phyloP scores from a whole-genome alignment of 2,888 invertebrate genomes.

The Tachina grossa region DNA sequence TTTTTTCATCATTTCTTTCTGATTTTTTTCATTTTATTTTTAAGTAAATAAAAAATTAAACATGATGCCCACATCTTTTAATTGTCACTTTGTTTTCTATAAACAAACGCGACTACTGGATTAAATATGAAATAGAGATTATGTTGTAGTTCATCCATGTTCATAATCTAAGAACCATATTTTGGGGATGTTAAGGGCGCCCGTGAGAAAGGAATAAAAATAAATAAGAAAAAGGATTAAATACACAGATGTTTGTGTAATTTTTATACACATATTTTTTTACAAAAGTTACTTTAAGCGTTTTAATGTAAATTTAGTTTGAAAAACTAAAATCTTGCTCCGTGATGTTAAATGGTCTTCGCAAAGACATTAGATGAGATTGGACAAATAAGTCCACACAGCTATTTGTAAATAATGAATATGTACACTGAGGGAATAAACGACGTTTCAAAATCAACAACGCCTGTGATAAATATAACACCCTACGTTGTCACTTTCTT shows the following conservation, averaged over 20 bases:
- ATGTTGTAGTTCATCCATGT: conserved; percentile 50
- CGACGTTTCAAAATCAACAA: too few species aligned
- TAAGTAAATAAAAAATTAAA: conserved; percentile 71
- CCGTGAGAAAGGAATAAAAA: neutral
- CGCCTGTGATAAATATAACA: too few species aligned
- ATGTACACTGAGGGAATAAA: too few species aligned
- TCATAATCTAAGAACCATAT: conserved; percentile 31
- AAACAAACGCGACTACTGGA: conserved; percentile 55
- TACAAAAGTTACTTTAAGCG: too few species aligned
- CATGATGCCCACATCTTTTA: conserved; percentile 74
- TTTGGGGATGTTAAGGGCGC: neutral
- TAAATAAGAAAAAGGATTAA: conserved; percentile 43
- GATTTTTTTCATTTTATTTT: conserved; percentile 44
- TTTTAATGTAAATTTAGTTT: too few species aligned
- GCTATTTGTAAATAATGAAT: too few species aligned
- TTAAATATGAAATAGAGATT: conserved; percentile 58
- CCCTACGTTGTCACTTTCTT: too few species aligned
- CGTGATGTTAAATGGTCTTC: too few species aligned
- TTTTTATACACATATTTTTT: neutral
- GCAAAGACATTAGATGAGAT: too few species aligned
- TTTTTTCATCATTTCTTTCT: conserved; percentile 5
- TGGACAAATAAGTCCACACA: too few species aligned
- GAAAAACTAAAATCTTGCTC: too few species aligned
- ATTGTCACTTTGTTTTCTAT: conserved; percentile 72
- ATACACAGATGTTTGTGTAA: conserved; percentile 56